Conservation (phyloP, 2,113 vertebrate species). For the Accipiter cooperii region DNA sequence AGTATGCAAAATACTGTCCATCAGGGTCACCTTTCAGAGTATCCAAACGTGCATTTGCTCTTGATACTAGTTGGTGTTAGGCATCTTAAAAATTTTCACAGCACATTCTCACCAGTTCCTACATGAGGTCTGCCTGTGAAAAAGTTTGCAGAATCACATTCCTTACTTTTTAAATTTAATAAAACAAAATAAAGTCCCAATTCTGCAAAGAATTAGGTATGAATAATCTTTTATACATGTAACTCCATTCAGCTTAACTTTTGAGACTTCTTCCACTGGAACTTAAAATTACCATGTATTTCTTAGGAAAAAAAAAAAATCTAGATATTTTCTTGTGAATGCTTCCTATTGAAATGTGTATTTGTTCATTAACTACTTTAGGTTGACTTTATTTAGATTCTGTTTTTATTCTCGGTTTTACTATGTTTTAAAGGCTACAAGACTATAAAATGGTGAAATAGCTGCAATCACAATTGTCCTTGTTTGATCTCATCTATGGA, state of each 20-base stretch:
- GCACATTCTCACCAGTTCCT: background rate
- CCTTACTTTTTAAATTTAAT: background rate
- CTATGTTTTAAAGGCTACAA: background rate
- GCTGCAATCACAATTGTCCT: background rate
- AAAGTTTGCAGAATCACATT: background rate
- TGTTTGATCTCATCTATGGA: background rate
- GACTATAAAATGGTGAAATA: background rate
- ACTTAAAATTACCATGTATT: background rate
- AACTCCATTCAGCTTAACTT: background rate
- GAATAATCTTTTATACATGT: background rate
- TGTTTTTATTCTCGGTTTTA: background rate
- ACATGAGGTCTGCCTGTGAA: background rate
- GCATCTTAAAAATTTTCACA: background rate
- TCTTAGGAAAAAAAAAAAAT: background rate
- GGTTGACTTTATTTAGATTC: background rate
- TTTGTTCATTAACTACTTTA: background rate
- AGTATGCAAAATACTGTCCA: background rate
- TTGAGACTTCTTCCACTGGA: background rate
- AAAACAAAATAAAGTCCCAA: background rate
- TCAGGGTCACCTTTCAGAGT: background rate
- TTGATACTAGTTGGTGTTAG: background rate
- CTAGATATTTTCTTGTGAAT: background rate
- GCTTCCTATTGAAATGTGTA: background rate
- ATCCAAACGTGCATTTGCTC: background rate
- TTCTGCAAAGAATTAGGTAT: background rate